Percentiles rank a stretch among this genome's conserved stretches.
These are phyloP conservation scores for Syrista parreyssii DNA, from an alignment of 2,888 invertebrate species.

Conservation along the genomic window DNA sequence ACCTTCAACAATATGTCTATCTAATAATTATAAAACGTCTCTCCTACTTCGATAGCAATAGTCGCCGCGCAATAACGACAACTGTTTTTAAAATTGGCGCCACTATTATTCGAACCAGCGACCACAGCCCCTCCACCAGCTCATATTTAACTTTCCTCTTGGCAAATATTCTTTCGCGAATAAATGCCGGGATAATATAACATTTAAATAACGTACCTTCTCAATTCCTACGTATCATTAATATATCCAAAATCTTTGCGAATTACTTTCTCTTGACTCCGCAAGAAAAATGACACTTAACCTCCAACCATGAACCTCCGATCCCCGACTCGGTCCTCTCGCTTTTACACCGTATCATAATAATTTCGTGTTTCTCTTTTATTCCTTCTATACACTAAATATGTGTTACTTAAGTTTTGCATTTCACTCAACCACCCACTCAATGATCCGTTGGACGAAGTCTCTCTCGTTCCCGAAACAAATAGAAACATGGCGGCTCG, in stretches of 20 bases:
- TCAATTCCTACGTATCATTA: background rate
- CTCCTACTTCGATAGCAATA: background rate
- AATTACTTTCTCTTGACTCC: background rate
- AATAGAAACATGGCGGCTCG: background rate
- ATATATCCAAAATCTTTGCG: background rate
- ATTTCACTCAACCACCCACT: background rate
- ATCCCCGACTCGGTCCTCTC: background rate
- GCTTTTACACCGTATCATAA: background rate
- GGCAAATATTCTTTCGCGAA: background rate
- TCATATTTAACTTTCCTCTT: background rate
- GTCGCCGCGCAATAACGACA: background rate
- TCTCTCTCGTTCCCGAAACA: background rate
- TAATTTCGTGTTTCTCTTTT: background rate
- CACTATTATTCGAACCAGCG: background rate
- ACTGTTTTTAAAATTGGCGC: background rate
- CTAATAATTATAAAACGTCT: constrained; percentile 8
- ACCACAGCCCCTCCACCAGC: background rate
- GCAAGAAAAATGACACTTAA: background rate
- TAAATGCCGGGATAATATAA: background rate
- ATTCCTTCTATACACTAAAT: background rate
- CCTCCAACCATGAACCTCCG: background rate
- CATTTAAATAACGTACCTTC: background rate
- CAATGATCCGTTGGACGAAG: background rate
- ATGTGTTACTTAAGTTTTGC: background rate
- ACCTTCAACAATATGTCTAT: constrained; percentile 8